These are phyloP conservation scores for Gallinago jamesoni DNA, from an alignment of 2,113 vertebrate genomes.

Conservation along the genomic window DNA sequence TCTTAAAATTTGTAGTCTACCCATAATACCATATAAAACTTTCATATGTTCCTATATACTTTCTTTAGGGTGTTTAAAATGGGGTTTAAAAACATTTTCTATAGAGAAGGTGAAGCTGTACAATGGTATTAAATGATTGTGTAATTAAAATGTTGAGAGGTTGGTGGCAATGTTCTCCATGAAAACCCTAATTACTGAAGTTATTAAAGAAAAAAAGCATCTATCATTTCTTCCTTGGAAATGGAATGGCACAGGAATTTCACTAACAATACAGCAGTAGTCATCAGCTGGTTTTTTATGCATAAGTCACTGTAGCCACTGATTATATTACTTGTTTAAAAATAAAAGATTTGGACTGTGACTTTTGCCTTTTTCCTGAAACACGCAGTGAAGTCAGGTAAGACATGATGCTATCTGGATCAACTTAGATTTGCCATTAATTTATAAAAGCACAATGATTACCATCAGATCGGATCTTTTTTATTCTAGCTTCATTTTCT, in stretches of 20 bases:
- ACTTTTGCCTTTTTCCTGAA: neutral
- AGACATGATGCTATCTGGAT: neutral
- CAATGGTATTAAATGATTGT: neutral
- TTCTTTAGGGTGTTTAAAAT: neutral
- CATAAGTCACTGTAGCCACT: neutral
- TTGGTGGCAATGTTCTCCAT: neutral
- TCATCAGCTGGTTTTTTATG: neutral
- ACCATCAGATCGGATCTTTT: slow-evolving; percentile 3
- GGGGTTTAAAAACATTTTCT: neutral
- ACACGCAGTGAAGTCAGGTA: neutral
- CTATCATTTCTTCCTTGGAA: neutral
- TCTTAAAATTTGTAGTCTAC: neutral
- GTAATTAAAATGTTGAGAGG: neutral
- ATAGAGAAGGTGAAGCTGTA: neutral
- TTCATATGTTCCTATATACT: neutral
- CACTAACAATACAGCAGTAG: neutral
- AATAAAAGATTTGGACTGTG: neutral
- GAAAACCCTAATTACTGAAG: neutral
- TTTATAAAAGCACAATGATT: neutral
- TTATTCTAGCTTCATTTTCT: neutral
- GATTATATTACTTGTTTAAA: neutral
- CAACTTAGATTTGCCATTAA: neutral
- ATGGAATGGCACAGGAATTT: neutral
- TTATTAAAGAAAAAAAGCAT: neutral
- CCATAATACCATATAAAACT: neutral